A percentile compares a stretch with the other conserved stretches of the same genome.
Evolutionary conservation across 1,140 invertebrate genomes (phyloP).

Genomic region (Littorina saxatilis): DNA sequence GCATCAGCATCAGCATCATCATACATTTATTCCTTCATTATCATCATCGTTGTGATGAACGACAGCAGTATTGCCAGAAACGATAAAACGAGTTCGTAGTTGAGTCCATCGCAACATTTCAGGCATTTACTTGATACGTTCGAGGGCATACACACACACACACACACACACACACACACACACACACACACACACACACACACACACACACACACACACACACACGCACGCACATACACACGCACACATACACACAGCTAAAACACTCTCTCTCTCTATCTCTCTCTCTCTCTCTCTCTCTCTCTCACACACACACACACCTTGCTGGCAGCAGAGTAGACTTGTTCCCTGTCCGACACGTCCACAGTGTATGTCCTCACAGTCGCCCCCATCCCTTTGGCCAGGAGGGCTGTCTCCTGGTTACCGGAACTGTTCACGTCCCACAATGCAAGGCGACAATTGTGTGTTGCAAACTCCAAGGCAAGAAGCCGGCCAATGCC

Average conservation of each 20-base stretch:
- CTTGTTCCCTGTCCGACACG: conserved; percentile 85
- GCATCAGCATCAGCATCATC: background rate
- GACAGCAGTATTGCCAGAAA: background rate
- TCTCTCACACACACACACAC: conserved; percentile 77
- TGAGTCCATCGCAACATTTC: too few relatives aligned
- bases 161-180: background rate
- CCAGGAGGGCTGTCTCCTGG: conserved; percentile 83
- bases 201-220: background rate
- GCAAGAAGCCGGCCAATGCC: conserved; percentile 92
- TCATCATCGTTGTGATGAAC: too few relatives aligned
- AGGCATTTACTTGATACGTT: too few relatives aligned
- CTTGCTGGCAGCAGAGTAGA: conserved; percentile 87
- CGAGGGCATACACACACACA: too few relatives aligned
- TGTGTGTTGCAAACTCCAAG: conserved; percentile 85
- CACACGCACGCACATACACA: background rate
- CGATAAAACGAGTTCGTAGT: too few relatives aligned
- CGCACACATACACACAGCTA: background rate
- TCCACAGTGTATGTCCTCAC: conserved; percentile 80
- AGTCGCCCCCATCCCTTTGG: conserved; percentile 82
- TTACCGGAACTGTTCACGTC: conserved; percentile 91
- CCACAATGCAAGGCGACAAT: conserved; percentile 92
- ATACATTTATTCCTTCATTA: too few relatives aligned
- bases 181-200: background rate
- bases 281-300: background rate
- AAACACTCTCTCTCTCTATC: too few relatives aligned